phyloP scores from a whole-genome alignment of 1,140 invertebrate genomes.

The Drosophila gunungcola region DNA sequence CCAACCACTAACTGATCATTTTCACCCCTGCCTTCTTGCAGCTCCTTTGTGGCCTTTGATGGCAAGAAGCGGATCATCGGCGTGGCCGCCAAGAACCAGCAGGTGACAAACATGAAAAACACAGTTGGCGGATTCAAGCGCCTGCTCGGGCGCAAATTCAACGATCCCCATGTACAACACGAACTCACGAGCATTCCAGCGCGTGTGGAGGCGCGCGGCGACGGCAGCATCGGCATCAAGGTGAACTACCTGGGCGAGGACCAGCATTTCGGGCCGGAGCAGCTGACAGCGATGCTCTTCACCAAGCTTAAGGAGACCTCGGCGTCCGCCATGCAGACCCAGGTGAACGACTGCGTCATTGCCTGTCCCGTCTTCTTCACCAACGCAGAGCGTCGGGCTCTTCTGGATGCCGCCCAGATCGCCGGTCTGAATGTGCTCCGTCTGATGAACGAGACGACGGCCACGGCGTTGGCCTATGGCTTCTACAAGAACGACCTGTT shows the following conservation, averaged over 20 bases:
- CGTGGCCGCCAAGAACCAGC: slow-evolving; percentile 98
- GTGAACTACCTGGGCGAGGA: slow-evolving; percentile 95
- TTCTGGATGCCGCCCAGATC: slow-evolving; percentile 95
- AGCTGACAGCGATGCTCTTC: slow-evolving; percentile 98
- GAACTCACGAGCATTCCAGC: slow-evolving; percentile 92
- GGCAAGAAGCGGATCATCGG: slow-evolving; percentile 96
- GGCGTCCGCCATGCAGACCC: slow-evolving; percentile 93
- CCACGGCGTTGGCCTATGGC: slow-evolving; percentile 97
- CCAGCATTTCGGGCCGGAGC: slow-evolving; percentile 95
- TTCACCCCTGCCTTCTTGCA: slow-evolving; percentile 84
- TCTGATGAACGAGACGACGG: slow-evolving; percentile 98
- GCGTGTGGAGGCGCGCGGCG: slow-evolving; percentile 88
- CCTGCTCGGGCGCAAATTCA: slow-evolving; percentile 93
- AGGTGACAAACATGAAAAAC: slow-evolving; percentile 98
- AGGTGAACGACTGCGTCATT: slow-evolving; percentile 98
- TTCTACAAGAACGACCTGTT: slow-evolving; percentile 99
- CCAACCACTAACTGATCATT: background rate
- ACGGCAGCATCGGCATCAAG: slow-evolving; percentile 92
- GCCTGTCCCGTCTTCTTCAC: slow-evolving; percentile 98
- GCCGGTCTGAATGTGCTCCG: slow-evolving; percentile 96
- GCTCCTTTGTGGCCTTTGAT: slow-evolving; percentile 97
- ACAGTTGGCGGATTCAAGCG: slow-evolving; percentile 97
- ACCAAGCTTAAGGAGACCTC: slow-evolving; percentile 98
- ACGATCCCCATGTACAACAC: slow-evolving; percentile 93
- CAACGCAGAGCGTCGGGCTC: slow-evolving; percentile 95